Base-by-base conservation (phyloP, 2,888 invertebrate genomes). In the Sepiola atlantica region DNA sequence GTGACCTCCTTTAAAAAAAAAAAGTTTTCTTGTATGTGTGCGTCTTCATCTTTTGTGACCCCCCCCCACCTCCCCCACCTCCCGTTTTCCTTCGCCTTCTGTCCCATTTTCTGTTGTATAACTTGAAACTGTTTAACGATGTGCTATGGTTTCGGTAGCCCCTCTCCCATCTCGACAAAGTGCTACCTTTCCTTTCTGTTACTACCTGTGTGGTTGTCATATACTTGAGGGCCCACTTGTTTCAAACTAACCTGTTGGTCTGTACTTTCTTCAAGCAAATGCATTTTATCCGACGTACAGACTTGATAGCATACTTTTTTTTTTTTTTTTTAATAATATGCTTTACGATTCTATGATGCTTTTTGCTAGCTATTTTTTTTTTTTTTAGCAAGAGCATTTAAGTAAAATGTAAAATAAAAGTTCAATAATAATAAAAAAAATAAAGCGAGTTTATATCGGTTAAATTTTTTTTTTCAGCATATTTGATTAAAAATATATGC, bases 101-200 rank as follows among this genome's bases (percentile, higher is more conserved):
- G 77, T n/a, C 77, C 77, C 77, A 77, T 77, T 77, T 77, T 77
- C 32, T n/a, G 77, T 77, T 77, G 77, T 77, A 77, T 77, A 77
- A 77, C 77, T 77, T 32, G 21, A n/a, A 14, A n/a, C n/a, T 14
- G 77, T n/a, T n/a, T 77, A n/a, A 77, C 32, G n/a, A n/a, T n/a
- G 18, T 8, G n/a, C n/a, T 3, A 0, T 14, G 14, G 77, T 0
- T n/a, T n/a, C 14, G 92, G 55, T 32, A 93, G n/a, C 93, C 24
- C 90, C 45, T 45, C 45, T 8, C 24, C 21, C 20, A 18, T 20
- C 57, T 77, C 4, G 77, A 92, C 94, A 35, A 28, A 55, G 90
- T 35, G 92, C 45, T 45, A 35, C 92, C 21, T 20, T 92, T 92
- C 55, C 16, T 92, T n/a, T 77, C 77, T 77, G 45, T 45, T 45